A percentile compares a stretch with the other conserved stretches of the same genome.
Conservation (phyloP, 2,113 vertebrate genomes). For the Chaenogobius annularis region DNA sequence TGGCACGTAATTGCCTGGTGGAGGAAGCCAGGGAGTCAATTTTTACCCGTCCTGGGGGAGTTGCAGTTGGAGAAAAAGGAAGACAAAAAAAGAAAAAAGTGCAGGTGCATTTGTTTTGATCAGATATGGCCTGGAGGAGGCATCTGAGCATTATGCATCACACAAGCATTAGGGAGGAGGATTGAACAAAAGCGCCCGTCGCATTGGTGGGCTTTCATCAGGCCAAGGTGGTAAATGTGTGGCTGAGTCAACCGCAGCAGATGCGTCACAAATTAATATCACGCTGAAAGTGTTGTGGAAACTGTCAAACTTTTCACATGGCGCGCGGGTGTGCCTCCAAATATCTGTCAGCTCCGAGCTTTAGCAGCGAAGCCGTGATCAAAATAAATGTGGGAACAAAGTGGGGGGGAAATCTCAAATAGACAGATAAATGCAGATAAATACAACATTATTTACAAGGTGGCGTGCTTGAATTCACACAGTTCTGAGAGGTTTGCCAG, state of each 20-base stretch:
- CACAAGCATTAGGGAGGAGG: slow-evolving; percentile 68
- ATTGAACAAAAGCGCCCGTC: slow-evolving; percentile 68
- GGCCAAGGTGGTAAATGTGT: slow-evolving; percentile 31
- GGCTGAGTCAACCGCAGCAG: slow-evolving; percentile 53
- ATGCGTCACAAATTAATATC: slow-evolving; percentile 61
- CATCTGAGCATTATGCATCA: slow-evolving; percentile 79
- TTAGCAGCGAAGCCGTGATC: slow-evolving; percentile 11
- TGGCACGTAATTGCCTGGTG: slow-evolving; percentile 83
- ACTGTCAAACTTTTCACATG: slow-evolving; percentile 54
- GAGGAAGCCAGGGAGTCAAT: slow-evolving; percentile 85
- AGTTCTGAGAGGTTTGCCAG: too few relatives aligned
- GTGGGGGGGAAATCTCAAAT: neutral
- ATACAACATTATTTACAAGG: neutral
- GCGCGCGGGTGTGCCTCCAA: slow-evolving; percentile 18
- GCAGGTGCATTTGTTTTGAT: slow-evolving; percentile 85
- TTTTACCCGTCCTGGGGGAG: slow-evolving; percentile 83
- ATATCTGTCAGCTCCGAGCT: slow-evolving; percentile 9
- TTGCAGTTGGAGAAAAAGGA: slow-evolving; percentile 71
- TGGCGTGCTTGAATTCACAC: too few relatives aligned
- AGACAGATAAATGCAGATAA: neutral
- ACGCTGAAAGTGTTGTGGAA: slow-evolving; percentile 55
- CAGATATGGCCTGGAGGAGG: slow-evolving; percentile 79
- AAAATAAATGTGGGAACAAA: slow-evolving; percentile 21
- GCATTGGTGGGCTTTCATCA: slow-evolving; percentile 42
- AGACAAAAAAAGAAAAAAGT: too few relatives aligned